phyloP scores from a whole-genome alignment of 2,888 invertebrate species.

The Heliconius charithonia region DNA sequence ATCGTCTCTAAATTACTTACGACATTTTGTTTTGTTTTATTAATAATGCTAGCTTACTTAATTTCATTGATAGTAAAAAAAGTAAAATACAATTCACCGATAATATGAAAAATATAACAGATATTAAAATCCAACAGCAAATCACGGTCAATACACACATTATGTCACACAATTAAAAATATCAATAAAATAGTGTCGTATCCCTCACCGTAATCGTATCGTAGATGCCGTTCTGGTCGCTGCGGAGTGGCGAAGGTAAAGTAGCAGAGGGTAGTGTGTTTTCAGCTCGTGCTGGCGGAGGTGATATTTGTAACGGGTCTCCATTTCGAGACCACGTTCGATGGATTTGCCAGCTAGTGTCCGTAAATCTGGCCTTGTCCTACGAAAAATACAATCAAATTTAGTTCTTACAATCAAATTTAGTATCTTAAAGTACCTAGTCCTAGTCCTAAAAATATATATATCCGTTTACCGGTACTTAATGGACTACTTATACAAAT shows the following conservation, averaged over 20 bases:
- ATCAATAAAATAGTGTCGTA: not conserved
- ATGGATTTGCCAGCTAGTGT: constrained; percentile 90
- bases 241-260: constrained; percentile 54
- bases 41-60: not conserved
- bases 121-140: not conserved
- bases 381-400: constrained; percentile 59
- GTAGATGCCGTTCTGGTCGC: constrained; percentile 76
- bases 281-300: constrained; percentile 63
- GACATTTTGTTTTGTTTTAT: not conserved
- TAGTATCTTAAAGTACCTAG: too few species aligned
- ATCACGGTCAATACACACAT: not conserved
- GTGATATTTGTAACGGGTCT: constrained; percentile 72
- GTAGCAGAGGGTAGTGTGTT: constrained; percentile 57
- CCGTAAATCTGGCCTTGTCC: constrained; percentile 88
- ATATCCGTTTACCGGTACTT: not conserved
- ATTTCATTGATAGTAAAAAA: not conserved
- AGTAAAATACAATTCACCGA: not conserved
- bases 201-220: constrained; percentile 77
- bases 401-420: too few species aligned
- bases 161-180: not conserved
- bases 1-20: not conserved
- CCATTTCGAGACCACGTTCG: constrained; percentile 86
- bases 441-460: not conserved
- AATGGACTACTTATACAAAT: not conserved
- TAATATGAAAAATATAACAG: not conserved